Percentiles rank a stretch among this genome's conserved stretches.
These are phyloP conservation scores for Lagodon rhomboides DNA, from an alignment of 2,797 vertebrate species.

Conservation along the genomic window DNA sequence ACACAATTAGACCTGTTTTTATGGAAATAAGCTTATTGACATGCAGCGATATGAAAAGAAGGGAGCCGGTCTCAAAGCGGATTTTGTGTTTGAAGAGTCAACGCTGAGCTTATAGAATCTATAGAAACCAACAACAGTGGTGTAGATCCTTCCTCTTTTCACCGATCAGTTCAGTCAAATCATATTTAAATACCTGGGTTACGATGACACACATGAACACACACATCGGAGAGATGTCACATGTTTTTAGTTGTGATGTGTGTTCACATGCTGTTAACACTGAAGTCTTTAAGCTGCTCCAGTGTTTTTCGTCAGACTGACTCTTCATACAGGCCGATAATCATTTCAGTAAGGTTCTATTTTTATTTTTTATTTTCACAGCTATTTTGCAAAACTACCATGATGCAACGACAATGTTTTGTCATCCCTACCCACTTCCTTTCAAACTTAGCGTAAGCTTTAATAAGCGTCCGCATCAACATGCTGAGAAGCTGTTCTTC, in stretches of 20 bases:
- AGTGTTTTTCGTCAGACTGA: not conserved
- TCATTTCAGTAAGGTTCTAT: not conserved
- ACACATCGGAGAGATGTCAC: not conserved
- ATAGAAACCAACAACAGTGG: not conserved
- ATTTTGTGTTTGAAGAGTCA: not conserved
- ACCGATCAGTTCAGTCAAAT: not conserved
- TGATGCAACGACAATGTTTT: not conserved
- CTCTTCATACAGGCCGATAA: not conserved
- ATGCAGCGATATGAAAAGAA: not conserved
- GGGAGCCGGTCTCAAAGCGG: not conserved
- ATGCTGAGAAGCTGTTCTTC: not conserved
- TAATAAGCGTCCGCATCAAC: not conserved
- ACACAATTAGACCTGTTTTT: not conserved
- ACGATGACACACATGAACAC: not conserved
- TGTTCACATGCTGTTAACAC: not conserved
- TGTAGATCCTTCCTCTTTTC: slow-evolving; percentile 34
- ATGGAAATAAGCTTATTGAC: not conserved
- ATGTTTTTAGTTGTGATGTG: slow-evolving; percentile 1
- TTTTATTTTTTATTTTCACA: not conserved
- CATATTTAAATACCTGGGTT: not conserved
- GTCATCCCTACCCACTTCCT: not conserved
- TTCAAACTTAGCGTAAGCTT: not conserved
- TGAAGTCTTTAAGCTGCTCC: no score
- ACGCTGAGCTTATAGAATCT: not conserved
- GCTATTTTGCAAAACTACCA: not conserved